Evolutionary conservation across 1,140 invertebrate species (phyloP).

Genomic region (Leptoteleia sp.): DNA sequence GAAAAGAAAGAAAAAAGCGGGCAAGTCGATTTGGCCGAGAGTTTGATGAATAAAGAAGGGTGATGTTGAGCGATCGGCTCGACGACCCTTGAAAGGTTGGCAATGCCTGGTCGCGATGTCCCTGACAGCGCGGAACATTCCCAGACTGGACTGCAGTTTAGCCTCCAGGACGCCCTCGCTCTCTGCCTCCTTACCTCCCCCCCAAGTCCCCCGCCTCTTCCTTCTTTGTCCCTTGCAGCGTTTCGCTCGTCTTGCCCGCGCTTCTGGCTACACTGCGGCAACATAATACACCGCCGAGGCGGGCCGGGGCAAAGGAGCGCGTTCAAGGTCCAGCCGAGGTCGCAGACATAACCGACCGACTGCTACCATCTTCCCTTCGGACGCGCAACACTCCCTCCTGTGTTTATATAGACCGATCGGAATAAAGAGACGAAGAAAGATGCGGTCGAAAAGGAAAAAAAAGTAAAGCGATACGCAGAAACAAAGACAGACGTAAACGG

Average conservation of each 20-base stretch:
- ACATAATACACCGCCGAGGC: conserved; percentile 64
- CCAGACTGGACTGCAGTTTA: conserved; percentile 76
- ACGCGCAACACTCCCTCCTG: conserved; percentile 51
- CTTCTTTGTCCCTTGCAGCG: conserved; percentile 58
- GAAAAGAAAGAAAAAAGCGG: too few relatives aligned
- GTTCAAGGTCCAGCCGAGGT: conserved; percentile 79
- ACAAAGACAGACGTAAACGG: conserved; percentile 21
- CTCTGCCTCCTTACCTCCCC: conserved; percentile 59
- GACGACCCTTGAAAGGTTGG: conserved; percentile 67
- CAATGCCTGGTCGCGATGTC: conserved; percentile 67
- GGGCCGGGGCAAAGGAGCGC: conserved; percentile 68
- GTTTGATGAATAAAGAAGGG: too few relatives aligned
- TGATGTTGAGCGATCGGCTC: conserved; percentile 44
- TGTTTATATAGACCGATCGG: conserved; percentile 56
- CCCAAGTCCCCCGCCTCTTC: conserved; percentile 54
- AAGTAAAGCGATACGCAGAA: conserved; percentile 25
- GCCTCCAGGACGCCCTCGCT: conserved; percentile 76
- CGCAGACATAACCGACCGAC: conserved; percentile 72
- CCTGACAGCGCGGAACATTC: conserved; percentile 76
- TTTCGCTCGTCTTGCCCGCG: conserved; percentile 62
- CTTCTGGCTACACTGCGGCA: conserved; percentile 39
- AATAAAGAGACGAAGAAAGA: conserved; percentile 48
- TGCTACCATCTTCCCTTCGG: conserved; percentile 64
- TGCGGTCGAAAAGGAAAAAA: neutral
- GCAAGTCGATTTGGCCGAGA: too few relatives aligned